Evolutionary conservation across 2,797 vertebrate species (phyloP), one percentile per base, ranked within the genome.

Genomic region (Sebastes hopkinsi): DNA sequence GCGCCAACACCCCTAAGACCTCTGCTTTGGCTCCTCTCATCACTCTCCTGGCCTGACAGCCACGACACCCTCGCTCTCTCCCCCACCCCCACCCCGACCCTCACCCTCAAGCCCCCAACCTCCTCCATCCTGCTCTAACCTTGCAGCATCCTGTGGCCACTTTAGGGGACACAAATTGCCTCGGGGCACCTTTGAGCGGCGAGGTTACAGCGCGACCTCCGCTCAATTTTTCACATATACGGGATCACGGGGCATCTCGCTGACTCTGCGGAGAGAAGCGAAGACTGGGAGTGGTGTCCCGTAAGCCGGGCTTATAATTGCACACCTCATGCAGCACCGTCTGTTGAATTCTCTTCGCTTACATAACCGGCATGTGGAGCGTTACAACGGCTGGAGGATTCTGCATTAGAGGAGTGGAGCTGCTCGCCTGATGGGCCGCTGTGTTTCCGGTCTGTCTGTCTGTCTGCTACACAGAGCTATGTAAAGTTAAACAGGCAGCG

Each of bases 401-500:
- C 59, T 74, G 84, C 85, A 75, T 81, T 13, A 72, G 72, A 80
- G 56, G 69, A 69, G 76, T 1, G 20, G 55, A 72, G 74, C n/a
- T 3, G 64, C 70, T 60, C 27, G 8, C 46, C 29, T 67, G 74
- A 85, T 72, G 61, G 74, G 54, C 59, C 59, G 12, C 67, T 29
- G 74, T 23, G 83, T 79, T 81, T 78, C 64, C 76, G 32, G 80
- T 52, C 83, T 59, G 82, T 84, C 81, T 59, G 82, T 84, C 81
- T 30, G 30, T 3, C 36, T 38, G 36, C 36, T 38, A 38, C 72
- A 66, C 75, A 75, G 16, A 79, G 68, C 81, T 50, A 80, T 83
- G 84, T 70, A 85, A 76, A 89, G 88, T 91, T 88, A 89, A 90
- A 92, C 77, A 89, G 86, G 82, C 86, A 79, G 82, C 50, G 69